Conservation (phyloP, 2,888 invertebrate genomes). For the Pachliopta kotzebuea region DNA sequence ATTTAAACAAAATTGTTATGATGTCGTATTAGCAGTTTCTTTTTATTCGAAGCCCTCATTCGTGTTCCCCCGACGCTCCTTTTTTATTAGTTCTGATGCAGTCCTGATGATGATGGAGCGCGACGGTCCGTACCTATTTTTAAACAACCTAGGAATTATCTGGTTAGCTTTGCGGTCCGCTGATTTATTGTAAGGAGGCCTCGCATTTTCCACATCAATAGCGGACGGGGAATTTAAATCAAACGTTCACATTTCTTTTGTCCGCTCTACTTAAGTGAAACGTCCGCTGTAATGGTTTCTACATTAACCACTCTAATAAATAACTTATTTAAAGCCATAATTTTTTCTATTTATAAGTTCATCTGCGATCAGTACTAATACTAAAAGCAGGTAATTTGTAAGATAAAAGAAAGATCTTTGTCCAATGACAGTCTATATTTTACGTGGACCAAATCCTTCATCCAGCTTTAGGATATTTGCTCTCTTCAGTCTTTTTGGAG, state of each 20-base stretch:
- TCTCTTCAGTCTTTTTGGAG: no score
- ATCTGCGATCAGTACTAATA: no score
- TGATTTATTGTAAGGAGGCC: slow-evolving; percentile 15
- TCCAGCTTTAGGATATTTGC: no score
- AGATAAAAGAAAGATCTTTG: no score
- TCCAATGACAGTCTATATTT: no score
- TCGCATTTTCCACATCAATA: slow-evolving; percentile 19
- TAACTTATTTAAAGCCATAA: no score
- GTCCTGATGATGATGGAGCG: slow-evolving; percentile 41
- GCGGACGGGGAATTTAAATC: slow-evolving; percentile 19
- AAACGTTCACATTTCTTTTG: slow-evolving; percentile 3
- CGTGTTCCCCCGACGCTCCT: slow-evolving; percentile 15
- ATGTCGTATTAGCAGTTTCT: slow-evolving; percentile 40
- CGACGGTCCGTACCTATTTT: slow-evolving; percentile 23
- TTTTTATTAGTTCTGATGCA: slow-evolving; percentile 33
- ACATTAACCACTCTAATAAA: no score
- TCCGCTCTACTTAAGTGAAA: neutral
- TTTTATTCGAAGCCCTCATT: slow-evolving; percentile 33
- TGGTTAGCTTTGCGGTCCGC: slow-evolving; percentile 23
- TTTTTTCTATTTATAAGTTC: no score
- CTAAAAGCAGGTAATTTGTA: no score
- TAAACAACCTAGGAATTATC: slow-evolving; percentile 24
- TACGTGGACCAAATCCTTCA: no score
- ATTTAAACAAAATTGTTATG: slow-evolving; percentile 38
- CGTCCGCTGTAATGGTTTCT: no score